These are phyloP conservation scores for Criorhina ranunculi DNA, from an alignment of 2,888 invertebrate species.

Conservation along the genomic window DNA sequence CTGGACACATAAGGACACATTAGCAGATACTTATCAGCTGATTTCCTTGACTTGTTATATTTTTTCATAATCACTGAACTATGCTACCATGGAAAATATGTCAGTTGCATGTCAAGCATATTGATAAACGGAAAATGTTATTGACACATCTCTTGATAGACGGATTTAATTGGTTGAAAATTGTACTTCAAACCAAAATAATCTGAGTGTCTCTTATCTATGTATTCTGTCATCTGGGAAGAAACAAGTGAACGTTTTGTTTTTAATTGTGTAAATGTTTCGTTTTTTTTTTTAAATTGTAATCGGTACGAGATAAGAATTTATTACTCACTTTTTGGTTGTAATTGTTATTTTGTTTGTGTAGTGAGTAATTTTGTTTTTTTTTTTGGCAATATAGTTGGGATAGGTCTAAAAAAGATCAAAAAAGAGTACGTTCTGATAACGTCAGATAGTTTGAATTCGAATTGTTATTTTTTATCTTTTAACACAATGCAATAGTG, in stretches of 20 bases:
- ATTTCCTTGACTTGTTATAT: too few species aligned
- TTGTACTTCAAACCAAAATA: not conserved
- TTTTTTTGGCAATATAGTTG: conserved; percentile 4
- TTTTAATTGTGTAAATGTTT: too few species aligned
- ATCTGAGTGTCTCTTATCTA: not conserved
- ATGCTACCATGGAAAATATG: not conserved
- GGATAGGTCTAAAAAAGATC: conserved; percentile 6
- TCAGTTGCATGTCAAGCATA: not conserved
- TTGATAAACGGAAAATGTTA: conserved; percentile 1
- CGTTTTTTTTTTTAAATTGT: not conserved
- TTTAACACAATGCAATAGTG: too few species aligned
- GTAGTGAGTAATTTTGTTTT: conserved; percentile 12
- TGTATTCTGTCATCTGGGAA: not conserved
- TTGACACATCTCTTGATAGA: too few species aligned
- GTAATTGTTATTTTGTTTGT: not conserved
- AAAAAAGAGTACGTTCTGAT: not conserved
- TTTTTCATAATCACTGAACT: too few species aligned
- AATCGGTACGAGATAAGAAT: conserved; percentile 23
- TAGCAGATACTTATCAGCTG: conserved; percentile 1
- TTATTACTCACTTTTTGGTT: not conserved
- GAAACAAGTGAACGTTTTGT: too few species aligned
- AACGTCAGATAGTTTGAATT: too few species aligned
- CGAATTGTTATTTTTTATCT: not conserved
- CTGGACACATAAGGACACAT: not conserved
- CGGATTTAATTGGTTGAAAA: too few species aligned